These are phyloP conservation scores for Gymnarchus niloticus DNA, from an alignment of 2,113 vertebrate genomes.

Conservation along the genomic window DNA sequence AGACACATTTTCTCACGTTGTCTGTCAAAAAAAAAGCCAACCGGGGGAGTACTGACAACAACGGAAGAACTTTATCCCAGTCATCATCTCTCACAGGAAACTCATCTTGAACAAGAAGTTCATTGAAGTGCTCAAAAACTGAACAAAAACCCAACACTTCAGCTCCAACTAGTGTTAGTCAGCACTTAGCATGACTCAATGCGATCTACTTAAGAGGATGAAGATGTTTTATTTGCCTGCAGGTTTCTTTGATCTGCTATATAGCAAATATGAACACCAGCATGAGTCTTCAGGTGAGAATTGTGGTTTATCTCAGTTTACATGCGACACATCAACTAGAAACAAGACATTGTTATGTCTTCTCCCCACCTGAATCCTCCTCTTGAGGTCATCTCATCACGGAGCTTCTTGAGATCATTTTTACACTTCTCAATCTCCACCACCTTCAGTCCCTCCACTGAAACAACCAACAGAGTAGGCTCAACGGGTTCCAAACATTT, in stretches of 20 bases:
- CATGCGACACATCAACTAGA: neutral
- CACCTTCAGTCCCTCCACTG: conserved; percentile 91
- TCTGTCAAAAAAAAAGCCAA: neutral
- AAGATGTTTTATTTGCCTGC: neutral
- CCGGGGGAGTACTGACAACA: neutral
- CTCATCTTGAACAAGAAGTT: neutral
- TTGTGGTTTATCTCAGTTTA: neutral
- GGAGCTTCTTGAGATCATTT: conserved; percentile 85
- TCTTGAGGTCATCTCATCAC: conserved; percentile 83
- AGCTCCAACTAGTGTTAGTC: neutral
- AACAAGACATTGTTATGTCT: neutral
- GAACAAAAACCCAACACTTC: neutral
- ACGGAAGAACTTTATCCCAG: neutral
- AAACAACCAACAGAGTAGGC: conserved; percentile 33
- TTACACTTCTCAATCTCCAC: conserved; percentile 97
- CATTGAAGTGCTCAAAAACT: neutral
- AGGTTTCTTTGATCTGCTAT: too few relatives aligned
- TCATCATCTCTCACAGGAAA: too few relatives aligned
- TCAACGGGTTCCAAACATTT: neutral
- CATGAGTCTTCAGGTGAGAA: neutral
- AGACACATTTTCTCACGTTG: neutral
- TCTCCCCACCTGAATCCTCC: conserved; percentile 70
- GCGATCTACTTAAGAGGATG: neutral
- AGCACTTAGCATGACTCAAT: neutral
- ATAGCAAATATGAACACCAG: neutral